A percentile compares a stretch with the other conserved stretches of the same genome.
Conservation (phyloP, 2,888 invertebrate genomes). For the Psylliodes chrysocephalus region DNA sequence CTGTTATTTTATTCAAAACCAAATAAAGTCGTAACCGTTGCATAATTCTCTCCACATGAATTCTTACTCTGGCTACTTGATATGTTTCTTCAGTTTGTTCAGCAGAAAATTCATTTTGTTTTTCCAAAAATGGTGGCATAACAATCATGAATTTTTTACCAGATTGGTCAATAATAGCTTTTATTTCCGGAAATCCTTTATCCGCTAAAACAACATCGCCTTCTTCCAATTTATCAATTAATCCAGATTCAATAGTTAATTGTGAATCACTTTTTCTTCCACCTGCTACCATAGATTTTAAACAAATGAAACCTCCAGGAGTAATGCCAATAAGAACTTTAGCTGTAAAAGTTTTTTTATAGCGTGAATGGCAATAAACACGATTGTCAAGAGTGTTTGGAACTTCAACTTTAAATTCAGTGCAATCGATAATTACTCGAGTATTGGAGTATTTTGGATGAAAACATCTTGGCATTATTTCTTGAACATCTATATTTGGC, state of each 20-base stretch:
- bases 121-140: conserved; percentile 4
- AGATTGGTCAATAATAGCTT: not conserved
- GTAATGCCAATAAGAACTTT: conserved; percentile 24
- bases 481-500: not conserved
- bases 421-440: not conserved
- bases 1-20: not conserved
- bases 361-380: not conserved
- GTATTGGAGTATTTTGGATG: not conserved
- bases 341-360: conserved; percentile 1
- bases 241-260: conserved; percentile 41
- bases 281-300: conserved; percentile 40
- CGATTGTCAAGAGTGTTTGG: not conserved
- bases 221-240: conserved; percentile 34
- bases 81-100: not conserved
- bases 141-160: not conserved
- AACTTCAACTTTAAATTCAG: not conserved
- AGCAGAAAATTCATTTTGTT: not conserved
- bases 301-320: conserved; percentile 42
- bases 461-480: not conserved
- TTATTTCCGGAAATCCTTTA: not conserved
- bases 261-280: conserved; percentile 42
- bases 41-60: conserved; percentile 3
- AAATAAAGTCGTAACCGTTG: not conserved
- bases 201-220: conserved; percentile 33
- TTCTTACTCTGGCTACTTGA: not conserved